Conservation (phyloP, 2,888 invertebrate genomes). For the Morinoia aosen region DNA sequence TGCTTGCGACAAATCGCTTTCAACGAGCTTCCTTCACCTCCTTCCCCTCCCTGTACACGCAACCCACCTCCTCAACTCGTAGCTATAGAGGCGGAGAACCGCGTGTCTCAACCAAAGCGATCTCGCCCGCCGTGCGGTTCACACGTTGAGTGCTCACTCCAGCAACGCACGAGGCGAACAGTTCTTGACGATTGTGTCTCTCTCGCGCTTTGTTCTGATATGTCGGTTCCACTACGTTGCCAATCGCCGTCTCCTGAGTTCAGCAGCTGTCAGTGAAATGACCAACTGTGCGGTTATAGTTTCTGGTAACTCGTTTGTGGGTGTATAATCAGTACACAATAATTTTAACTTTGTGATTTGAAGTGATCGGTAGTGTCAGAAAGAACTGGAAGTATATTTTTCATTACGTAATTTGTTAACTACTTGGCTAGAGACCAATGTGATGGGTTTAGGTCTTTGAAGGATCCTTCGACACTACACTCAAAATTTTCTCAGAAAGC, state of each 20-base stretch:
- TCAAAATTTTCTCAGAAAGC: background rate
- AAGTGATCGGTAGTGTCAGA: background rate
- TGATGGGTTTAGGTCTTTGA: background rate
- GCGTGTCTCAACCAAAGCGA: background rate
- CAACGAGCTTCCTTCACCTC: background rate
- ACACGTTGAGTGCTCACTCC: background rate
- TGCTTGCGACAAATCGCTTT: background rate
- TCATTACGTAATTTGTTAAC: background rate
- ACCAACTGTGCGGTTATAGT: background rate
- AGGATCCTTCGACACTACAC: background rate
- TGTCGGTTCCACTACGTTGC: background rate
- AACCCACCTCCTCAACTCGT: background rate
- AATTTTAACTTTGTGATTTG: background rate
- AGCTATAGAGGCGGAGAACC: background rate
- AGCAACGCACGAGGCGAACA: background rate
- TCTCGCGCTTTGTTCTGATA: background rate
- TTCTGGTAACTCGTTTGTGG: background rate
- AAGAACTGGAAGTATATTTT: background rate
- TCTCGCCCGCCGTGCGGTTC: background rate
- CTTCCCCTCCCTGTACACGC: background rate
- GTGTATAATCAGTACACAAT: background rate
- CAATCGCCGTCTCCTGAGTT: background rate
- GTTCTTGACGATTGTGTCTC: background rate
- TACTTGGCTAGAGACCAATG: background rate
- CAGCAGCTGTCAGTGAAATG: background rate